Percentiles rank a stretch among this genome's conserved stretches.
phyloP scores from a whole-genome alignment of 1,140 invertebrate genomes.

The Cyphomyrmex costatus region DNA sequence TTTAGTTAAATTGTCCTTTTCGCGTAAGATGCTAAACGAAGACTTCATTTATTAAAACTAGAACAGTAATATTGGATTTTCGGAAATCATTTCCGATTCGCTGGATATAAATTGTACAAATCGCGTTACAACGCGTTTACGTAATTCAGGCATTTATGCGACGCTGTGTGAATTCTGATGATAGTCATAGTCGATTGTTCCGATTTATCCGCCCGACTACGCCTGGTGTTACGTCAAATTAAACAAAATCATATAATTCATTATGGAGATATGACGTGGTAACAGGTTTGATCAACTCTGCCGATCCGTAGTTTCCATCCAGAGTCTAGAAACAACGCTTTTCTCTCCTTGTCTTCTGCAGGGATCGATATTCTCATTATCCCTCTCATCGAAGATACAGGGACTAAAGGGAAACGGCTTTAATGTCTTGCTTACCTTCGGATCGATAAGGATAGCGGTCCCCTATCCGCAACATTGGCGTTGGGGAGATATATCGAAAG shows the following conservation, averaged over 20 bases:
- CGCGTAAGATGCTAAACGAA: background rate
- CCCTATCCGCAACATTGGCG: conserved; percentile 33
- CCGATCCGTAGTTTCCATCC: background rate
- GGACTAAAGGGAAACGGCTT: conserved; percentile 69
- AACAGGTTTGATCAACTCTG: conserved; percentile 24
- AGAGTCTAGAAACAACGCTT: conserved; percentile 12
- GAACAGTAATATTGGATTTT: background rate
- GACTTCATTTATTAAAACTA: background rate
- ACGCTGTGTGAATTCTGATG: background rate
- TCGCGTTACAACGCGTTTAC: background rate
- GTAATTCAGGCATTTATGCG: conserved; percentile 4
- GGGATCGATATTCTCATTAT: conserved; percentile 64
- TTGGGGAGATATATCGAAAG: background rate
- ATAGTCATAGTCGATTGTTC: background rate
- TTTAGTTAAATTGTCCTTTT: too few relatives aligned
- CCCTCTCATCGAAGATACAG: conserved; percentile 11
- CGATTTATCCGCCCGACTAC: background rate
- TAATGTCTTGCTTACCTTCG: conserved; percentile 64
- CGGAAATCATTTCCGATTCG: background rate
- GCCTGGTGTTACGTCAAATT: background rate
- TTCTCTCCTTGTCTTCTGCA: conserved; percentile 39
- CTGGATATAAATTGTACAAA: background rate
- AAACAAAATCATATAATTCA: conserved; percentile 45
- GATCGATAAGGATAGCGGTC: conserved; percentile 40
- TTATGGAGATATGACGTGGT: background rate